Evolutionary conservation across 1,140 invertebrate genomes (phyloP).

Genomic region (Temnothorax longispinosus): DNA sequence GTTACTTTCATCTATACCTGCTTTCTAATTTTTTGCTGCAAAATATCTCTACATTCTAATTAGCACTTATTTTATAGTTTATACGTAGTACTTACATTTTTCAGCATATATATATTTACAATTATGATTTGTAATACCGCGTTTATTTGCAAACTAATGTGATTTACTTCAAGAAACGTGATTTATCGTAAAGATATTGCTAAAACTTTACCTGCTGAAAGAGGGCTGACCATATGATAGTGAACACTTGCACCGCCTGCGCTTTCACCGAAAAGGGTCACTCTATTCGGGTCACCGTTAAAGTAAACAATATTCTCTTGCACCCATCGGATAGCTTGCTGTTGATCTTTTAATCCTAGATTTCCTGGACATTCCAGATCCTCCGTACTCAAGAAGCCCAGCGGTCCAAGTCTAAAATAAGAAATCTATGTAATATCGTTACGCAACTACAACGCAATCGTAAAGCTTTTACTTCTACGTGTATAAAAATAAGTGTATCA

Average conservation of each 20-base stretch:
- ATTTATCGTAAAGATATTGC: background rate
- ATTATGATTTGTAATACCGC: background rate
- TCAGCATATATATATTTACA: background rate
- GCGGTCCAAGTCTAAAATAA: constrained; percentile 86
- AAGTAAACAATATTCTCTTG: constrained; percentile 90
- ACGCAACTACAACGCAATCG: background rate
- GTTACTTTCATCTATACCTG: background rate
- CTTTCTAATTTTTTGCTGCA: background rate
- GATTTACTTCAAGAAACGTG: background rate
- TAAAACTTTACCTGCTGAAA: constrained; percentile 86
- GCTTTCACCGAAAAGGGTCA: constrained; percentile 91
- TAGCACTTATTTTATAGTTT: too few species aligned
- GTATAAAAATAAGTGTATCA: background rate
- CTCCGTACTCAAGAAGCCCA: constrained; percentile 90
- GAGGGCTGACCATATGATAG: constrained; percentile 89
- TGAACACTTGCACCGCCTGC: constrained; percentile 90
- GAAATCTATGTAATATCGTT: background rate
- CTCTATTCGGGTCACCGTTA: constrained; percentile 88
- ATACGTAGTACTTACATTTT: background rate
- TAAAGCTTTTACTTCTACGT: background rate
- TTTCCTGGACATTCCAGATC: constrained; percentile 89
- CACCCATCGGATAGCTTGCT: constrained; percentile 91
- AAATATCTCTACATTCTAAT: background rate
- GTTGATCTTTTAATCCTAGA: constrained; percentile 91
- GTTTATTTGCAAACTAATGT: background rate